Percentiles rank a stretch among this genome's conserved stretches.
Conservation (phyloP, 2,797 vertebrate genomes). For the Tinamus major region DNA sequence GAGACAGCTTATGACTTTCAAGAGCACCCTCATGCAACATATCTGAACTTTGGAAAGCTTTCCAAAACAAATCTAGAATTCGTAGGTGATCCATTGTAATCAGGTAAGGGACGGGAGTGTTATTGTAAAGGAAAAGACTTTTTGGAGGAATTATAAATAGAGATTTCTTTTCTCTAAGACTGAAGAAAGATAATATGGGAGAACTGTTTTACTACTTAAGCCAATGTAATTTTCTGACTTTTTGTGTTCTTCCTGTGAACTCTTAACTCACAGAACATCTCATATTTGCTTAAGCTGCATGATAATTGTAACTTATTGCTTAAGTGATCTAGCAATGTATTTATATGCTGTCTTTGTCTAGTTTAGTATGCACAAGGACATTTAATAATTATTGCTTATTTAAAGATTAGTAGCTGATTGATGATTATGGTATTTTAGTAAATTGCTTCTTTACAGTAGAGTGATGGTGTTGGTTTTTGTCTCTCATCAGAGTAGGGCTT, state of each 20-base stretch:
- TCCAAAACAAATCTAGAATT: not conserved
- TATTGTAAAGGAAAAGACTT: not conserved
- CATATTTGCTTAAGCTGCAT: not conserved
- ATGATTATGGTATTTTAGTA: constrained; percentile 26
- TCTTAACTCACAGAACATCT: not conserved
- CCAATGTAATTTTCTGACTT: not conserved
- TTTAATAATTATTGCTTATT: constrained; percentile 32
- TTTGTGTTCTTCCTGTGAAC: not conserved
- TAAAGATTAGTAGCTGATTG: constrained; percentile 41
- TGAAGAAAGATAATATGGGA: not conserved
- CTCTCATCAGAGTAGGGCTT: not conserved
- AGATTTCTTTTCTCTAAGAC: not conserved
- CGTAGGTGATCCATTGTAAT: not conserved
- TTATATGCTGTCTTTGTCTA: constrained; percentile 16
- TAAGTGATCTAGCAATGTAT: constrained; percentile 4
- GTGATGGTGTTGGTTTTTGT: not conserved
- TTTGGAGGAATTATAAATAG: not conserved
- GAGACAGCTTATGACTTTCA: not conserved
- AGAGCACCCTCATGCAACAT: not conserved
- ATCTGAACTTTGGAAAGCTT: not conserved
- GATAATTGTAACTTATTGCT: not conserved
- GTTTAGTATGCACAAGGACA: constrained; percentile 19
- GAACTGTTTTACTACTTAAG: not conserved
- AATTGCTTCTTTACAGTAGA: constrained; percentile 6
- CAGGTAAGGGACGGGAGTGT: not conserved